Conservation (phyloP, 1,140 invertebrate genomes). For the Halyomorpha halys region DNA sequence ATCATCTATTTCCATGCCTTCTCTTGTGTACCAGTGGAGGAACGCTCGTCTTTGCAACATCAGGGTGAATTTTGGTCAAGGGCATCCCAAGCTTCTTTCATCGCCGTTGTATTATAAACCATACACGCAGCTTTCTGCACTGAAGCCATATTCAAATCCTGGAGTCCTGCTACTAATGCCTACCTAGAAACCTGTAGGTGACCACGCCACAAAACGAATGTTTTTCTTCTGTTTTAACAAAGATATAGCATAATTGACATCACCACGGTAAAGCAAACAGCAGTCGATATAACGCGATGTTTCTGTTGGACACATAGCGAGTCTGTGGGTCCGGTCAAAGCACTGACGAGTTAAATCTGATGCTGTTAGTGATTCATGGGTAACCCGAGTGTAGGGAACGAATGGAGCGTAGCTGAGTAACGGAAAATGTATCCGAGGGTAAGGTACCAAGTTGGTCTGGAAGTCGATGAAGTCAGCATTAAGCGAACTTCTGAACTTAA, state of each 20-base stretch:
- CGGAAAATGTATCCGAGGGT: constrained; percentile 43
- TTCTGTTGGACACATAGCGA: constrained; percentile 46
- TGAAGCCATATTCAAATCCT: too few relatives aligned
- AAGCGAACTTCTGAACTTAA: constrained; percentile 58
- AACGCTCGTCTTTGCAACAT: too few relatives aligned
- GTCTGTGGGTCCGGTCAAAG: constrained; percentile 41
- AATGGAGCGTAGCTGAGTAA: constrained; percentile 47
- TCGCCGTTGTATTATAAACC: too few relatives aligned
- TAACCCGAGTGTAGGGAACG: constrained; percentile 32
- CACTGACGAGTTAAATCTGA: constrained; percentile 28
- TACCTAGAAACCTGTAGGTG: constrained; percentile 21
- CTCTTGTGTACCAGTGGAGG: constrained; percentile 32
- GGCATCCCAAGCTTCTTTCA: too few relatives aligned
- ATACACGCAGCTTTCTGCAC: too few relatives aligned
- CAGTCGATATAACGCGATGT: constrained; percentile 46
- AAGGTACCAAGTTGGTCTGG: constrained; percentile 52
- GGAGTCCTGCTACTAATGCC: too few relatives aligned
- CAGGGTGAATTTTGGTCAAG: too few relatives aligned
- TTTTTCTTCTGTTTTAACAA: constrained; percentile 34
- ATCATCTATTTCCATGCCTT: constrained; percentile 79
- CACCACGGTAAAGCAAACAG: constrained; percentile 47
- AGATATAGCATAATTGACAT: constrained; percentile 47
- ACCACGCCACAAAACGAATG: constrained; percentile 45
- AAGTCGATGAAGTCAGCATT: constrained; percentile 58
- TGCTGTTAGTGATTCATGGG: too few relatives aligned